A percentile compares a stretch with the other conserved stretches of the same genome.
Conservation (phyloP, 2,797 vertebrate species). For the Leptodactylus fallax region DNA sequence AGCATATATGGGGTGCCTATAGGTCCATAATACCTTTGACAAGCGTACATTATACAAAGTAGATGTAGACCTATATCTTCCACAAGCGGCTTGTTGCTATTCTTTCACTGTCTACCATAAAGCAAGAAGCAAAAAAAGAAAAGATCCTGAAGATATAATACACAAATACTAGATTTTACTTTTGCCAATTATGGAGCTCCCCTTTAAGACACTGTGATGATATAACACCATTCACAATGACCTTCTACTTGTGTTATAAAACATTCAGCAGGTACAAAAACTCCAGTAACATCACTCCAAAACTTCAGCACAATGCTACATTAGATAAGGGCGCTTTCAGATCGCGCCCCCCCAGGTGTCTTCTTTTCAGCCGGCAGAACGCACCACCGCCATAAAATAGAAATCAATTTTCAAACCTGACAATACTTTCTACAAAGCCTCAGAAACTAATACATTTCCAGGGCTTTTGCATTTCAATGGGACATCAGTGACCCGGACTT, state of each 20-base stretch:
- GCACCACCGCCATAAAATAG: background rate
- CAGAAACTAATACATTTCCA: constrained; percentile 36
- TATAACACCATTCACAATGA: too few species aligned
- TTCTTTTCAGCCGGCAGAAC: constrained; percentile 18
- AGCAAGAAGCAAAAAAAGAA: too few species aligned
- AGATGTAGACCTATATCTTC: too few species aligned
- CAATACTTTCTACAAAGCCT: constrained; percentile 38
- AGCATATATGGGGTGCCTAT: too few species aligned
- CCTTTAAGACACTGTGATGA: background rate
- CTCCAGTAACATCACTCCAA: background rate
- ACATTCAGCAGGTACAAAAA: background rate
- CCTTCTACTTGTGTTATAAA: background rate
- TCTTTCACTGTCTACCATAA: too few species aligned
- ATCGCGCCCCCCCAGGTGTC: background rate
- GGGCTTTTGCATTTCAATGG: constrained; percentile 43
- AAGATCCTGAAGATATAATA: too few species aligned
- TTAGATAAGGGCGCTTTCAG: background rate
- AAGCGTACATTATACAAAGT: too few species aligned
- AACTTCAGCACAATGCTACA: constrained; percentile 13
- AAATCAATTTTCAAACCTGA: constrained; percentile 36
- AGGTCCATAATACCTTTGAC: too few species aligned
- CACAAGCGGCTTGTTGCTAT: too few species aligned
- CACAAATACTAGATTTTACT: too few species aligned
- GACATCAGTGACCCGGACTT: constrained; percentile 33
- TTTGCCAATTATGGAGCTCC: background rate